Evolutionary conservation across 2,113 vertebrate species (phyloP), one percentile per base, ranked within the genome.

Genomic region (Amphiprion percula): DNA sequence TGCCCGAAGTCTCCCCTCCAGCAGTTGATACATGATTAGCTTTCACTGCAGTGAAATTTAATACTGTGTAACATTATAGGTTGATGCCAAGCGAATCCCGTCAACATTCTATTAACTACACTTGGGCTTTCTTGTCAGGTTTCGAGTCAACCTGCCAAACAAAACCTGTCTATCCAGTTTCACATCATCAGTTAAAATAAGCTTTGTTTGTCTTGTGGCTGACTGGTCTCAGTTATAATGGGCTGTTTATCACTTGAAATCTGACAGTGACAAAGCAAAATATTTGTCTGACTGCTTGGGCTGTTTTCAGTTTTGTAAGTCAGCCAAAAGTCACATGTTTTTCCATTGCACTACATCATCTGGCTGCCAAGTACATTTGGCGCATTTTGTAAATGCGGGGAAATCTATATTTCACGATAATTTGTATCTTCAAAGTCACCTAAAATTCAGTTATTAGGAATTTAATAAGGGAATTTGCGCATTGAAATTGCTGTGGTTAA

Each of bases 41-140:
- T 33, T 7, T 6, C 5, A 33, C 7, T 33, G 4, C 33, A 52
- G 1, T 3, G 19, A 49, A 30, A 59, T 7, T 5, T 11, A 62
- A 21, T 19, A 3, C 1, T 53, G 14, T 37, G 6, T 58, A 11
- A 16, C 1, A 14, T 26, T 0, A 12, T 4, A 23, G 9, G 33
- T 12, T 56, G 5, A 49, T 10, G 5, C 9, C 17, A 19, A 4
- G 26, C 6, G 1, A 47, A 3, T 23, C 28, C 54, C 19, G 4
- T 28, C 2, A 1, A 30, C 59, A 54, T 74, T 60, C 70, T 47
- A 44, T 0, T 39, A 4, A 30, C 63, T 23, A 9, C 44, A 8
- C 37, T 10, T 2, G 15, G 16, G 52, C 2, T 30, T 12, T 14
- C 0, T 1, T 21, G 21, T 21, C n/a, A 0, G 11, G 1, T 0